Conservation (phyloP, 2,888 invertebrate species). For the Phoenoteleia sp. region DNA sequence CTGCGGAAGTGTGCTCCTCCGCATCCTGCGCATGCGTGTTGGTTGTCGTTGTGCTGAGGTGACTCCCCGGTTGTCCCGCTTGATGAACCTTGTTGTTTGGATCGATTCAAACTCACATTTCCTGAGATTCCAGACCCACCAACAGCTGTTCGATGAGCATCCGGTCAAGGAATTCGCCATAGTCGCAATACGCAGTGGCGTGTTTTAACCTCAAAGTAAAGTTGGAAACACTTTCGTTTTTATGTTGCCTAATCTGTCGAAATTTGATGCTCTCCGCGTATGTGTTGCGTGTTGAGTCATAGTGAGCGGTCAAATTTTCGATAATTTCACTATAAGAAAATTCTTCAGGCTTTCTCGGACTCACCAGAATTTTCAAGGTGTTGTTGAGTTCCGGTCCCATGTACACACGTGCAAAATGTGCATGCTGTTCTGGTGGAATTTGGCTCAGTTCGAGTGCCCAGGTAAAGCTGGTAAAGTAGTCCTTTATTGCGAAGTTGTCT, state of each 20-base stretch:
- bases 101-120: no score
- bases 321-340: slow-evolving; percentile 16
- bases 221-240: slow-evolving; percentile 31
- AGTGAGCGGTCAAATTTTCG: slow-evolving; percentile 23
- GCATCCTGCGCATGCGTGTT: neutral
- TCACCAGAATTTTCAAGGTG: slow-evolving; percentile 41
- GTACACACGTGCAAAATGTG: slow-evolving; percentile 46
- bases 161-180: slow-evolving; percentile 40
- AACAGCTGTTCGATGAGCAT: slow-evolving; percentile 55
- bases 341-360: slow-evolving; percentile 13
- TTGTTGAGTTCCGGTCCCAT: slow-evolving; percentile 54
- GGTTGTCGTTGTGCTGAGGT: slow-evolving; percentile 33
- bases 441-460: slow-evolving; percentile 42
- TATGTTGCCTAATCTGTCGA: slow-evolving; percentile 16
- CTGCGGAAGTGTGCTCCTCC: neutral
- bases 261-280: slow-evolving; percentile 56
- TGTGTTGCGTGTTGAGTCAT: slow-evolving; percentile 31
- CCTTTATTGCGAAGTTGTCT: no score
- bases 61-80: no score
- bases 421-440: slow-evolving; percentile 24
- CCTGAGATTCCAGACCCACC: slow-evolving; percentile 20
- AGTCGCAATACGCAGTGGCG: slow-evolving; percentile 45
- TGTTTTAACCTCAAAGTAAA: slow-evolving; percentile 48
- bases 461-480: slow-evolving; percentile 57
- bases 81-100: no score